Conservation (phyloP, 1,140 invertebrate genomes). For the Stratiolaelaps scimitus region DNA sequence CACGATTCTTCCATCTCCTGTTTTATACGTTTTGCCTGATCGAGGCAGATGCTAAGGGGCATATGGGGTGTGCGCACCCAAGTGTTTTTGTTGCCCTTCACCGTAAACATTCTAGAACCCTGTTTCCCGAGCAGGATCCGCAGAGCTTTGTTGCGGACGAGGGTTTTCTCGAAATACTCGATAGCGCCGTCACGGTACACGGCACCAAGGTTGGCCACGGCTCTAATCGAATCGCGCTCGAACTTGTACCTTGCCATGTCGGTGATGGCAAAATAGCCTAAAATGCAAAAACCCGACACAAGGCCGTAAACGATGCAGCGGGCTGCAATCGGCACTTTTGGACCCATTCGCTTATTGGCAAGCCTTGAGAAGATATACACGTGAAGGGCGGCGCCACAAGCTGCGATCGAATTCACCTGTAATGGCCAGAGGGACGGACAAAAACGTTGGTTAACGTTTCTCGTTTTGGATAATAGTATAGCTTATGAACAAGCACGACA, state of each 20-base stretch:
- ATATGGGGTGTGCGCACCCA: background rate
- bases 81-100: background rate
- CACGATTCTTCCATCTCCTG: too few species aligned
- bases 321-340: background rate
- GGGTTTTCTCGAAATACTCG: background rate
- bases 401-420: slow-evolving; percentile 5
- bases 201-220: background rate
- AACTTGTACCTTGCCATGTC: slow-evolving; percentile 3
- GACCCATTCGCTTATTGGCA: background rate
- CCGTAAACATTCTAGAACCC: background rate
- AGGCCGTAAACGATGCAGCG: slow-evolving; percentile 6
- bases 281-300: background rate
- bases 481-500: too few species aligned
- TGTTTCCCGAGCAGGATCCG: background rate
- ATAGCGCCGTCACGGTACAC: background rate
- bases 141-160: slow-evolving; percentile 11
- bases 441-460: too few species aligned
- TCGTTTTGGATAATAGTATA: too few species aligned
- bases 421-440: background rate
- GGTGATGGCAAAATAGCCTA: background rate
- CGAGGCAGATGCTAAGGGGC: background rate
- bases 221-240: background rate
- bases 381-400: background rate
- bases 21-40: background rate
- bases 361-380: background rate